Conservation (phyloP, 2,797 vertebrate genomes). For the Naso thynnoides region DNA sequence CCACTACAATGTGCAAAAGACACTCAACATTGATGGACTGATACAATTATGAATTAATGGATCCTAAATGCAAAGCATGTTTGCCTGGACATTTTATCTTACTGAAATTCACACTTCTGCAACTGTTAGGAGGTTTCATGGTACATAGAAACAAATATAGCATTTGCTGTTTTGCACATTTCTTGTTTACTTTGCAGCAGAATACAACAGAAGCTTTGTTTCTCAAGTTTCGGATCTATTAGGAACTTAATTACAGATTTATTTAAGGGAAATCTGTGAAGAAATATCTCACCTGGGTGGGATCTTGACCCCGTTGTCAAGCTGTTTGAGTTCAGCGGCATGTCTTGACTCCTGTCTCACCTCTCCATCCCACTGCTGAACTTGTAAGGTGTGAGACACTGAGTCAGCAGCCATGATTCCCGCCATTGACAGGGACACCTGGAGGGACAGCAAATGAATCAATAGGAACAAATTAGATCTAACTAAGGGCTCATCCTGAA, state of each 20-base stretch:
- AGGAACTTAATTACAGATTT: neutral
- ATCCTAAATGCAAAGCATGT: neutral
- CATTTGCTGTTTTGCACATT: neutral
- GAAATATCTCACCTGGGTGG: conserved; percentile 90
- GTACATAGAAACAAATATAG: neutral
- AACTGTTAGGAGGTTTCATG: neutral
- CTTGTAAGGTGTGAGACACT: conserved; percentile 94
- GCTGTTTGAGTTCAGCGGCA: conserved; percentile 93
- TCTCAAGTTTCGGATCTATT: neutral
- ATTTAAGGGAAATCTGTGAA: neutral
- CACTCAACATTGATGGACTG: neutral
- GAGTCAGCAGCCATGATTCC: conserved; percentile 96
- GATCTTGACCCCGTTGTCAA: conserved; percentile 95
- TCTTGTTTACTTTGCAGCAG: neutral
- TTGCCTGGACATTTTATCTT: neutral
- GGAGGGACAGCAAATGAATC: neutral
- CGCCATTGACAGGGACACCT: conserved; percentile 94
- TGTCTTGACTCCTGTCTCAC: conserved; percentile 95
- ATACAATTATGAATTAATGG: neutral
- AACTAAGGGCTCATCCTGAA: neutral
- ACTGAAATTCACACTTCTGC: neutral
- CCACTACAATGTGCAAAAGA: conserved; percentile 83
- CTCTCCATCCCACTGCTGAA: conserved; percentile 98
- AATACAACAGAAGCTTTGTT: neutral
- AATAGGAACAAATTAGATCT: conserved; percentile 27